These are phyloP conservation scores for Tetragonisca angustula DNA, from an alignment of 2,888 invertebrate genomes.

Conservation along the genomic window DNA sequence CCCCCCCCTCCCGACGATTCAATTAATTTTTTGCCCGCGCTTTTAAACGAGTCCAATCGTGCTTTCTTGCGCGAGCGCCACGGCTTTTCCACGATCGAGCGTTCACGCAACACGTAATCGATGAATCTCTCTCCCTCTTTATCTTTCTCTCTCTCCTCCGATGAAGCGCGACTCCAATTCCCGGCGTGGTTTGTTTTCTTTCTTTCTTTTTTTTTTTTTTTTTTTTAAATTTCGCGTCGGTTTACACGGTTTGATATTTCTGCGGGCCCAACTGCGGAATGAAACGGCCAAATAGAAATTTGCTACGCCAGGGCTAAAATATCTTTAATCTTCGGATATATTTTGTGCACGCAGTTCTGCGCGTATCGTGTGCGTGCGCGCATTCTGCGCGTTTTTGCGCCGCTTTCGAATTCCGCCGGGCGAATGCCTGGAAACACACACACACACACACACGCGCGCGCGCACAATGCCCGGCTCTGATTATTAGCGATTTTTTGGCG, in stretches of 20 bases:
- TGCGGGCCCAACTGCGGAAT: no score
- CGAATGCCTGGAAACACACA: neutral
- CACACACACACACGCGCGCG: no score
- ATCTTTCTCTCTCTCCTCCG: neutral
- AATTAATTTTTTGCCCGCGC: conserved; percentile 11
- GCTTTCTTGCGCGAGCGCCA: neutral
- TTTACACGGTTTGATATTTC: no score
- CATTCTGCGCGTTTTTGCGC: no score
- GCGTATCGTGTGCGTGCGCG: no score
- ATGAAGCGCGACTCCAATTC: neutral
- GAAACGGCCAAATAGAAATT: no score
- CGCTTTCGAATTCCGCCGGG: neutral
- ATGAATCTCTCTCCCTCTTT: neutral
- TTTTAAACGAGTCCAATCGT: conserved; percentile 29
- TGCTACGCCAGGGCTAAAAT: no score
- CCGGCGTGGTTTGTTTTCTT: no score
- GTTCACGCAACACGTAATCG: neutral
- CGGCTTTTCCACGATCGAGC: neutral
- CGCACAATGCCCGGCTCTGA: neutral
- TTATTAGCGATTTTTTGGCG: neutral
- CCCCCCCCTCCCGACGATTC: neutral
- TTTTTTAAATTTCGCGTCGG: no score
- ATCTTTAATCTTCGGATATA: no score
- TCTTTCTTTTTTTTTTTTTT: no score
- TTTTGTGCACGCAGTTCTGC: no score